Percentiles rank a stretch among this genome's conserved stretches.
Evolutionary conservation across 1,140 invertebrate species (phyloP).

Genomic region (Scaptomyza hsui): DNA sequence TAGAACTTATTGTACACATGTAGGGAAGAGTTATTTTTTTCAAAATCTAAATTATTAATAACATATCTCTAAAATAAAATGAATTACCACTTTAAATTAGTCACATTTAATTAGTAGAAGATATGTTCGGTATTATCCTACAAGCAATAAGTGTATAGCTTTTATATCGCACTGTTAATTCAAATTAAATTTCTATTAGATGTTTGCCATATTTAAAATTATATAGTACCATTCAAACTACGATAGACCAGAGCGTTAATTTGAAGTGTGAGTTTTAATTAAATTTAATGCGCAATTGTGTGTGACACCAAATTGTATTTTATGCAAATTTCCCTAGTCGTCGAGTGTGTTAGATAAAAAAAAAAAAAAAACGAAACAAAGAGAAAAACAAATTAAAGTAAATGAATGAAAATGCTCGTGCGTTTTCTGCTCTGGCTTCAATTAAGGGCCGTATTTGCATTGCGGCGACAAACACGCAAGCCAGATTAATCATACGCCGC

Average conservation of each 20-base stretch:
- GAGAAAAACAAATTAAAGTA: conserved; percentile 6
- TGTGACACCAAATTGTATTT: conserved; percentile 42
- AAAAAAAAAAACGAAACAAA: conserved; percentile 4
- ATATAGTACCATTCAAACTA: too few relatives aligned
- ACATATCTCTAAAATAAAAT: too few relatives aligned
- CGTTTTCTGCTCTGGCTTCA: conserved; percentile 5
- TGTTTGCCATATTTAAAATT: too few relatives aligned
- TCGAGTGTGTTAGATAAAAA: conserved; percentile 45
- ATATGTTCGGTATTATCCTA: too few relatives aligned
- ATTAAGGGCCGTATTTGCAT: conserved; percentile 15
- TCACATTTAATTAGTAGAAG: too few relatives aligned
- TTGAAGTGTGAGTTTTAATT: conserved; percentile 61
- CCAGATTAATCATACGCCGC: conserved; percentile 51
- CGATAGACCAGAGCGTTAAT: conserved; percentile 13
- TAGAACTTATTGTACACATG: too few relatives aligned
- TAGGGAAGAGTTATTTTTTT: too few relatives aligned
- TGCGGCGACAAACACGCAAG: conserved; percentile 24
- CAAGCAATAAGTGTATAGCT: too few relatives aligned
- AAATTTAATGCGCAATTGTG: conserved; percentile 51
- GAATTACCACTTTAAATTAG: too few relatives aligned
- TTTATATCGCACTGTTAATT: too few relatives aligned
- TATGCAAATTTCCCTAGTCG: conserved; percentile 35
- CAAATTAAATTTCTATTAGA: too few relatives aligned
- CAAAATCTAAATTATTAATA: too few relatives aligned
- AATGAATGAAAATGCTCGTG: conserved; percentile 4